phyloP scores from a whole-genome alignment of 23 tunicate species.

The Phallusia fumigata region DNA sequence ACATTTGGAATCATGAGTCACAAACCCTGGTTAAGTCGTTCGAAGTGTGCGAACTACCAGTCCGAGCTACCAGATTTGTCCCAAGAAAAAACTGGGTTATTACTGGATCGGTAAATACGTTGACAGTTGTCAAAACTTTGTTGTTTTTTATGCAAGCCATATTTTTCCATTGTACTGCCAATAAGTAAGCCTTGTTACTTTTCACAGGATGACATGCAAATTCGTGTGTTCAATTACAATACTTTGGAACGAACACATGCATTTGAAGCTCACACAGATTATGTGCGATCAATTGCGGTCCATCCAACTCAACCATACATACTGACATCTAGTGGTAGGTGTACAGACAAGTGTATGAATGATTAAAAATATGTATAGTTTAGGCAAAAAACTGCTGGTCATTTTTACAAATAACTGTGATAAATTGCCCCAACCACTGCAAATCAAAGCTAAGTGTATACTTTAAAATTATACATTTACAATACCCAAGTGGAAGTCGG shows the following conservation, averaged over 20 bases:
- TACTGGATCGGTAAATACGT: constrained; percentile 79
- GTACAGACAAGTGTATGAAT: background rate
- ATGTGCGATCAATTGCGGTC: constrained; percentile 95
- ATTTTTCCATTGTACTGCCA: background rate
- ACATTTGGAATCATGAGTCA: constrained; percentile 94
- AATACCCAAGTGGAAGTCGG: too few relatives aligned
- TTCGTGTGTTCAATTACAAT: constrained; percentile 96
- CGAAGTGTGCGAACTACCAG: constrained; percentile 98
- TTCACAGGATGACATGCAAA: constrained; percentile 95
- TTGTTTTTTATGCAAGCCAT: background rate
- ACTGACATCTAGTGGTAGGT: constrained; percentile 91
- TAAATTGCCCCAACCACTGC: too few relatives aligned
- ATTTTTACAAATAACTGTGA: too few relatives aligned
- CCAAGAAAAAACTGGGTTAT: constrained; percentile 99
- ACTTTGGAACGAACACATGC: constrained; percentile 93
- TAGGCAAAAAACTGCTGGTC: too few relatives aligned
- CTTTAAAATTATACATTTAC: too few relatives aligned
- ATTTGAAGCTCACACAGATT: constrained; percentile 99
- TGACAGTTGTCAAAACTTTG: background rate
- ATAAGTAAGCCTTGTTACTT: background rate
- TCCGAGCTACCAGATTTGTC: constrained; percentile 89
- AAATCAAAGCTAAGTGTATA: too few relatives aligned
- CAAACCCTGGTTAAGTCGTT: constrained; percentile 81
- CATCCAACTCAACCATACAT: constrained; percentile 96
- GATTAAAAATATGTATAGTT: too few relatives aligned